phyloP scores from a whole-genome alignment of 1,140 invertebrate genomes.

The Meloidogyne hapla region DNA sequence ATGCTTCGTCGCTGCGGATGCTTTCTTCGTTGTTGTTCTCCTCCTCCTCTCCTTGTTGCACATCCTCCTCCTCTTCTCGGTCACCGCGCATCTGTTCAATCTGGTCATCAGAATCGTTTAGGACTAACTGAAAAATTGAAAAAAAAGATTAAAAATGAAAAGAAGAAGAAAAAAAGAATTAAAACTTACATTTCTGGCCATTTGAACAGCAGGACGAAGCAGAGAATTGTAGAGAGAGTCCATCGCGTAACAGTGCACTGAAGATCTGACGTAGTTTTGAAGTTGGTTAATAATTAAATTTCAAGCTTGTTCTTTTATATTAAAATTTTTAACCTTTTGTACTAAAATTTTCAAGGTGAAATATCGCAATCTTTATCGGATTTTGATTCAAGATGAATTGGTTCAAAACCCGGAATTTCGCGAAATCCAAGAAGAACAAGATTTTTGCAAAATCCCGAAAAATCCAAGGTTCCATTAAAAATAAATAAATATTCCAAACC shows the following conservation, averaged over 20 bases:
- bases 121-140: neutral
- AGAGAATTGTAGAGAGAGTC: conserved; percentile 6
- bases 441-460: too few relatives aligned
- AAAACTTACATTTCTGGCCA: neutral
- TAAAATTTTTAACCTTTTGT: neutral
- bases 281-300: neutral
- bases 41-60: neutral
- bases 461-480: too few relatives aligned
- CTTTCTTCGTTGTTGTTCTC: neutral
- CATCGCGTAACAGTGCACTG: neutral
- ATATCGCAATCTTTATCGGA: too few relatives aligned
- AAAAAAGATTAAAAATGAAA: neutral
- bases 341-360: neutral
- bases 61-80: neutral
- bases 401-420: too few relatives aligned
- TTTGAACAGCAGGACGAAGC: neutral
- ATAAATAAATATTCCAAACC: too few relatives aligned
- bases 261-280: neutral
- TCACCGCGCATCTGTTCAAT: neutral
- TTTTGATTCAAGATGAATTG: too few relatives aligned
- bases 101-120: neutral
- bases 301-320: neutral
- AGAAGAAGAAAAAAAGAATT: neutral
- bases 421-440: too few relatives aligned
- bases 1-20: neutral